These are phyloP conservation scores for Drosophila oshimai DNA, from an alignment of 1,140 invertebrate species.

Conservation along the genomic window DNA sequence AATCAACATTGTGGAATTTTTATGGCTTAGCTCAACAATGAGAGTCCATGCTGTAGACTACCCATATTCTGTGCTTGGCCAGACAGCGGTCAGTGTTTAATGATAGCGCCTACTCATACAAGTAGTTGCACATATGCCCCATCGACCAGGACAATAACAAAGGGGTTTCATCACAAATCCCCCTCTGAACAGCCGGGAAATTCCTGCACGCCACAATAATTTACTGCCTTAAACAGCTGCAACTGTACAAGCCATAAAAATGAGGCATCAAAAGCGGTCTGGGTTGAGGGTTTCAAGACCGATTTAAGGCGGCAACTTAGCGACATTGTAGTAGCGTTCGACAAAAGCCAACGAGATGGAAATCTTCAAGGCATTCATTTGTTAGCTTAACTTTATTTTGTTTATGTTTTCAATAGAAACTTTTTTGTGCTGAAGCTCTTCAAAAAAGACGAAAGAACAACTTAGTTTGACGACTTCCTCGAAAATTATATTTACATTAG, in stretches of 20 bases:
- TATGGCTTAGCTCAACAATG: constrained; percentile 42
- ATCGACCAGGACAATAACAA: constrained; percentile 29
- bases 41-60: constrained; percentile 2
- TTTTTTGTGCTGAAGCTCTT: neutral
- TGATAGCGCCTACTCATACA: constrained; percentile 37
- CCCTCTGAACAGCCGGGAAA: neutral
- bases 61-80: constrained; percentile 5
- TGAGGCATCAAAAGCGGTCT: neutral
- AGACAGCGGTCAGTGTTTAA: constrained; percentile 28
- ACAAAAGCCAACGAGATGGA: constrained; percentile 6
- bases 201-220: constrained; percentile 53
- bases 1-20: constrained; percentile 69
- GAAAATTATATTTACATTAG: neutral
- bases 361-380: neutral
- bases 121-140: constrained; percentile 54
- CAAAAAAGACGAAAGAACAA: neutral
- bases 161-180: neutral
- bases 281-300: too few species aligned
- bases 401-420: constrained; percentile 32
- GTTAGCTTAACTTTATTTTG: constrained; percentile 21
- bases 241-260: constrained; percentile 55
- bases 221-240: constrained; percentile 47
- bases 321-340: constrained; percentile 16
- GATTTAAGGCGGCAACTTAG: constrained; percentile 8
- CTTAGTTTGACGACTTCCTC: neutral